phyloP scores from a whole-genome alignment of 2,888 invertebrate genomes.

The Erpobdella octoculata region DNA sequence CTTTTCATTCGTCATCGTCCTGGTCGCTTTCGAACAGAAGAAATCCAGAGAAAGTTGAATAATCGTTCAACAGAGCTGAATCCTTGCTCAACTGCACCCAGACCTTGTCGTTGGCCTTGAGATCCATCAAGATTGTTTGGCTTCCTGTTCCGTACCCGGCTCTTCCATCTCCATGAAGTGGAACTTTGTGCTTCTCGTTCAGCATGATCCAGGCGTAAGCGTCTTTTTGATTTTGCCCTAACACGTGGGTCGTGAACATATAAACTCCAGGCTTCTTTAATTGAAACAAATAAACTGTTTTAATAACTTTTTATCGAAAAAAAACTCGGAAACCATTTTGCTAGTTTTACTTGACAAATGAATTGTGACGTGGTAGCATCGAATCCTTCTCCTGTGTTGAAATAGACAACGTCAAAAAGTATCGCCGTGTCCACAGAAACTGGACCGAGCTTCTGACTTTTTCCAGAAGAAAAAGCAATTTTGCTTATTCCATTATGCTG shows the following conservation, averaged over 20 bases:
- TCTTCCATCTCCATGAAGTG: constrained; percentile 48
- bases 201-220: constrained; percentile 50
- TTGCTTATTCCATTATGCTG: neutral
- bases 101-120: constrained; percentile 46
- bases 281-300: neutral
- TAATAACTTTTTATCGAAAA: neutral
- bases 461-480: constrained; percentile 48
- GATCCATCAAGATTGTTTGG: constrained; percentile 46
- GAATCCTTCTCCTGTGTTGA: constrained; percentile 47
- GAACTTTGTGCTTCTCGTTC: constrained; percentile 47
- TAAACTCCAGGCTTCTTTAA: constrained; percentile 43
- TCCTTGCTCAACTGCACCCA: constrained; percentile 48
- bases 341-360: constrained; percentile 39
- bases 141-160: constrained; percentile 49
- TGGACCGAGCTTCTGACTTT: constrained; percentile 47
- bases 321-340: neutral
- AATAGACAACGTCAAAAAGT: constrained; percentile 46
- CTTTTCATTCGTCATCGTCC: no score
- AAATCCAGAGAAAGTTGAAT: constrained; percentile 49
- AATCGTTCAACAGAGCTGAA: constrained; percentile 48
- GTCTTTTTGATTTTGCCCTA: constrained; percentile 46
- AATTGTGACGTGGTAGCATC: constrained; percentile 47
- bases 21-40: constrained; percentile 42
- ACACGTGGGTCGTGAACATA: constrained; percentile 46
- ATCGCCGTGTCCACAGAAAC: constrained; percentile 47